Base-by-base conservation (phyloP, 2,113 vertebrate species). In the Gymnarchus niloticus region DNA sequence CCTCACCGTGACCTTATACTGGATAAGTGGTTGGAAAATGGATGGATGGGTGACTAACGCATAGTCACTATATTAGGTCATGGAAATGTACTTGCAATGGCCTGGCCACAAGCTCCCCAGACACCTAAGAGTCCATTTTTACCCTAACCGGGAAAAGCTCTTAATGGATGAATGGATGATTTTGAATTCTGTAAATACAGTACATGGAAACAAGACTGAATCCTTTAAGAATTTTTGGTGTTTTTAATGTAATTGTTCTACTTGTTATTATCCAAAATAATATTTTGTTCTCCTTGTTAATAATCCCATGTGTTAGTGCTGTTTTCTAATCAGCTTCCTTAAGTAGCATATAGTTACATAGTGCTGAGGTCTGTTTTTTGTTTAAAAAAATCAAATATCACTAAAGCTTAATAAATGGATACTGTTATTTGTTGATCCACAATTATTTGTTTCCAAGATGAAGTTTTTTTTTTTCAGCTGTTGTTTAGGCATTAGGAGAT, bases 151-250 rank as follows among this genome's bases (percentile, higher is more conserved):
- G n/a, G n/a, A n/a, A n/a, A n/a, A n/a, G n/a, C n/a, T n/a, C n/a
- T n/a, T n/a, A n/a, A n/a, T n/a, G n/a, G n/a, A n/a, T n/a, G n/a
- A n/a, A n/a, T n/a, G n/a, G n/a, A n/a, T n/a, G n/a, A n/a, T n/a
- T n/a, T n/a, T n/a, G n/a, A n/a, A n/a, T n/a, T n/a, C n/a, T n/a
- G n/a, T n/a, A n/a, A n/a, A n/a, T n/a, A n/a, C n/a, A n/a, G 87
- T 88, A 25, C 44, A 88, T 90, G 87, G 85, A 88, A 85, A 86
- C 84, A 19, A 44, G 37, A 25, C 81, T 51, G 57, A 85, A 85
- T 56, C 69, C 52, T 56, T 56, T 41, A 52, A 77, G 84, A 56
- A 23, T 28, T 33, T 37, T 37, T 56, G n/a, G 33, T 78, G 54
- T 54, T 12, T 23, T 21, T 37, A 28, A 25, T 7, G 6, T 56